Evolutionary conservation across 2,888 invertebrate species (phyloP), one percentile per base, ranked within the genome.

Genomic region (Napeogenes inachia): DNA sequence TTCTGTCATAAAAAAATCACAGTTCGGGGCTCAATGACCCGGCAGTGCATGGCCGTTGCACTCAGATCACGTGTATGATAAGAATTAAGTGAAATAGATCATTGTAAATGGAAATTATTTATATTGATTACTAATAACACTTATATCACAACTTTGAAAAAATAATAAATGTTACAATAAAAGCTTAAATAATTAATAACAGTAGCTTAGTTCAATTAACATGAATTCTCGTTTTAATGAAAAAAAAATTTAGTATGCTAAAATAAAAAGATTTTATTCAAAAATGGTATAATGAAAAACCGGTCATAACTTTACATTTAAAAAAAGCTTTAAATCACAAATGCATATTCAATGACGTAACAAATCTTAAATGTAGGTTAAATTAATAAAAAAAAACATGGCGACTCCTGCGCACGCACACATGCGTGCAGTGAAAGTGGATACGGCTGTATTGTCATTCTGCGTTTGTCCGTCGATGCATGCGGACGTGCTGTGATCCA

Each of bases 301-400:
- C 35, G 35, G 12, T 10, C 10, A 0, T 42, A 10, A 42, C 3
- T 6, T 10, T 42, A 42, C 8, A 42, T 42, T 42, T 42, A 42
- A 42, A 42, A 59, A 63, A 60, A 55, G 10, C 42, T 42, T 42
- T 42, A 42, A 42, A 42, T 65, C 61, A 63, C 54, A 61, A 63
- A 54, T 58, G 70, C 42, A 71, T 71, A 70, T 74, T 74, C 76
- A 76, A 76, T 89, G 87, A 88, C 85, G 85, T 88, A 87, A 88
- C 79, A 67, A 73, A 78, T 80, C 82, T 78, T 76, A 75, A 82
- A 89, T 81, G 85, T 89, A 80, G 89, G 87, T 77, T 88, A 84
- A 79, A 82, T 84, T 82, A 84, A 85, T 85, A 85, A 85, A 30
- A 50, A n/a, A 85, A 80, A 83, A 79, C 75, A 73, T 74, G 72